Conservation (phyloP, 2,113 vertebrate species). For the Heterocephalus glaber region DNA sequence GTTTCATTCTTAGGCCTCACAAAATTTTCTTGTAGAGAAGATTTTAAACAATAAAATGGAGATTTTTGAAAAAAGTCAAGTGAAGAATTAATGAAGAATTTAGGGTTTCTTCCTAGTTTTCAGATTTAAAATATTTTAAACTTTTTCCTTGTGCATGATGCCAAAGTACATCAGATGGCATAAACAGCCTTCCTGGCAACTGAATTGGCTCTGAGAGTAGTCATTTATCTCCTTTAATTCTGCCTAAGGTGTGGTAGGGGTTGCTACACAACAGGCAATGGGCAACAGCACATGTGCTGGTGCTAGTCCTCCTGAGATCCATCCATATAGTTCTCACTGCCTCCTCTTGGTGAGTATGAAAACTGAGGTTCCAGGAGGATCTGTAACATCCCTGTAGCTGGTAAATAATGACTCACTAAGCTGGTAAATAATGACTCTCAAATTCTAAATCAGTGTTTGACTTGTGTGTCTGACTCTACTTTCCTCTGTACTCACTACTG, state of each 20-base stretch:
- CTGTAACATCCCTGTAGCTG: neutral
- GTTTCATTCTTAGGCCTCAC: neutral
- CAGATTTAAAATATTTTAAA: neutral
- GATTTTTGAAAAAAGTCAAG: neutral
- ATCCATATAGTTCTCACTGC: neutral
- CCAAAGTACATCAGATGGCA: too few relatives aligned
- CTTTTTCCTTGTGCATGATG: neutral
- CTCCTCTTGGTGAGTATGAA: neutral
- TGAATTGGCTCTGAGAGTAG: accelerated
- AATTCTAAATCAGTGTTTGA: neutral
- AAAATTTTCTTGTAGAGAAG: neutral
- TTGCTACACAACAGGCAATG: accelerated
- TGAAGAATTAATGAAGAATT: neutral
- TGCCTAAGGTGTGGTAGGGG: neutral
- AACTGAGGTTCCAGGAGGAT: neutral
- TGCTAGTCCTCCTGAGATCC: neutral
- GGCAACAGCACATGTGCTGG: accelerated
- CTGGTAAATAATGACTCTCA: neutral
- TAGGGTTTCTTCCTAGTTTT: neutral
- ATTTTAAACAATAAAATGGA: neutral
- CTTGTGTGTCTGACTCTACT: neutral
- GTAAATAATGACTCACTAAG: neutral
- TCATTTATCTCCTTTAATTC: neutral
- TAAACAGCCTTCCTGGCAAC: neutral
- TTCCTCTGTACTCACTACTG: neutral